phyloP scores from a whole-genome alignment of 2,113 vertebrate genomes.

The Melanostigma gelatinosum region DNA sequence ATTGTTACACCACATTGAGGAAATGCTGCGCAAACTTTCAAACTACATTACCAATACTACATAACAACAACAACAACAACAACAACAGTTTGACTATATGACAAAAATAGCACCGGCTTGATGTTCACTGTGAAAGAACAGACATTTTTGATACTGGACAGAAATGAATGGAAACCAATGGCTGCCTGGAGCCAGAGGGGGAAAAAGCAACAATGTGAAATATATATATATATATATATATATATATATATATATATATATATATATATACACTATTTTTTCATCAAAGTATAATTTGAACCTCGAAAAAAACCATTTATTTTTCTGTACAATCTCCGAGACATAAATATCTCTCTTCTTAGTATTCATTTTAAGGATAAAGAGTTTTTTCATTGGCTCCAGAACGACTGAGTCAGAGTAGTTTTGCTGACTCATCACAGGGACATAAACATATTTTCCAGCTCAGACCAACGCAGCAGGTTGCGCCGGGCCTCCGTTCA shows the following conservation, averaged over 20 bases:
- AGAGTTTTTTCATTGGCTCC: background rate
- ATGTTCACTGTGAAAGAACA: background rate
- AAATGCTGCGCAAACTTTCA: too few relatives aligned
- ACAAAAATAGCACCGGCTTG: background rate
- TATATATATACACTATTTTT: too few relatives aligned
- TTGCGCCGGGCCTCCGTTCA: constrained; percentile 30
- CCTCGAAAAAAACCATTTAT: too few relatives aligned
- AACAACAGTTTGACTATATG: background rate
- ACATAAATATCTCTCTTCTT: background rate
- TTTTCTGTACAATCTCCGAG: background rate
- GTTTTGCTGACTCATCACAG: constrained; percentile 52
- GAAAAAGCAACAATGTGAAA: background rate
- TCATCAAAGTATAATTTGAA: too few relatives aligned
- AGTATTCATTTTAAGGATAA: background rate
- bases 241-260: too few relatives aligned
- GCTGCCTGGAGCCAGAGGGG: too few relatives aligned
- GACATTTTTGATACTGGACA: background rate
- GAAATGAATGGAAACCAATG: background rate
- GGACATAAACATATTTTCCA: constrained; percentile 57
- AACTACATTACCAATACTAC: too few relatives aligned
- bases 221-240: too few relatives aligned
- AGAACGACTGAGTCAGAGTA: background rate
- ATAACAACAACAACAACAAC: too few relatives aligned
- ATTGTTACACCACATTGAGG: too few relatives aligned
- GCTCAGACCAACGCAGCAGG: constrained; percentile 53